Evolutionary conservation across 2,113 vertebrate genomes (phyloP).

Genomic region (Chloropsis hardwickii): DNA sequence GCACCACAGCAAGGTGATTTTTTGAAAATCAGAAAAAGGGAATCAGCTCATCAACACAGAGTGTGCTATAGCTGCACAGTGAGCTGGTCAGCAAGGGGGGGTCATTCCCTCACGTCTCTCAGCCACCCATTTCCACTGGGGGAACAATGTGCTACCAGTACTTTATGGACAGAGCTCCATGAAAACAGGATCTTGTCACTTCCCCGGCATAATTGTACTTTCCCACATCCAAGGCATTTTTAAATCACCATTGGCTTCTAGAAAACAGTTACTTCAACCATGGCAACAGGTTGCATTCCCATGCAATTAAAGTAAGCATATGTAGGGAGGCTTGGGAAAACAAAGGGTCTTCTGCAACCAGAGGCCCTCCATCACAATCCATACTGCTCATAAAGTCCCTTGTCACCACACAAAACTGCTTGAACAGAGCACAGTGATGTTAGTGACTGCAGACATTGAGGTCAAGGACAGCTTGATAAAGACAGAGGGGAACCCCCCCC

Average conservation of each 20-base stretch:
- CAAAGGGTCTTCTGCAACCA: background rate
- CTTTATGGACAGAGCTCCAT: background rate
- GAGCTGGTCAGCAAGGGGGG: background rate
- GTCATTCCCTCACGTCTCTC: accelerated
- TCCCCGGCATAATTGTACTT: background rate
- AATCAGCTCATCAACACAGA: background rate
- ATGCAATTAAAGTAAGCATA: background rate
- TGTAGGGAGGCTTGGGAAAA: background rate
- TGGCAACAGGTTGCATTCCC: background rate
- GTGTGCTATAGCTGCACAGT: accelerated
- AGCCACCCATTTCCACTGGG: background rate
- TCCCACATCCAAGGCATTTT: background rate
- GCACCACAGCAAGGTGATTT: too few species aligned
- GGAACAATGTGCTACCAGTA: background rate
- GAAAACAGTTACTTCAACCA: background rate
- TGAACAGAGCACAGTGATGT: background rate
- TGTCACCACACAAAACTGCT: background rate
- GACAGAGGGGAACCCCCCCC: background rate
- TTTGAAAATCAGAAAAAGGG: background rate
- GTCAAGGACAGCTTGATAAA: background rate
- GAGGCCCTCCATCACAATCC: background rate
- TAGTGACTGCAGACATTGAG: background rate
- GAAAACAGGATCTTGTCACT: background rate
- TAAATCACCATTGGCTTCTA: background rate
- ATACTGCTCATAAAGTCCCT: background rate